phyloP scores from a whole-genome alignment of 2,113 vertebrate genomes.

The Rhagologus leucostigma region DNA sequence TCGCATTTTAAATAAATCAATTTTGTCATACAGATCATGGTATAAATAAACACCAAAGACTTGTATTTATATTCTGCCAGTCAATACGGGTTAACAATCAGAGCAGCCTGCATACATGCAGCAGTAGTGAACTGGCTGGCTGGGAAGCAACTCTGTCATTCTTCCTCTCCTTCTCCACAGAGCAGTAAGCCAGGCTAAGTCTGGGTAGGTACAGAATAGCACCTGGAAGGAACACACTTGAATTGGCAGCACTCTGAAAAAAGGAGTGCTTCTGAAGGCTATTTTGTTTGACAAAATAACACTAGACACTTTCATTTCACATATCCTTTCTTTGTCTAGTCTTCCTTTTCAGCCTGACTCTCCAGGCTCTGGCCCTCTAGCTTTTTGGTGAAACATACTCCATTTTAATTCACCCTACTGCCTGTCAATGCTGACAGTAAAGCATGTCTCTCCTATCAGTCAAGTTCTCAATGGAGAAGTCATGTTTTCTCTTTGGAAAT shows the following conservation, averaged over 20 bases:
- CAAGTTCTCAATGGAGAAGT: neutral
- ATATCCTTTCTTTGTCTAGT: neutral
- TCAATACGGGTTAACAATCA: neutral
- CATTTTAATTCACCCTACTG: neutral
- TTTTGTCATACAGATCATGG: neutral
- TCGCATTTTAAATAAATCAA: neutral
- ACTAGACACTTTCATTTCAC: neutral
- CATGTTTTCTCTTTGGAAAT: neutral
- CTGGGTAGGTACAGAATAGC: rapidly evolving
- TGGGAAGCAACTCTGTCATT: neutral
- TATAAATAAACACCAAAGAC: neutral
- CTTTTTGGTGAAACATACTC: neutral
- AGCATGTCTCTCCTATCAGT: neutral
- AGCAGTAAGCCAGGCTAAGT: neutral
- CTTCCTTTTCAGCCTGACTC: neutral
- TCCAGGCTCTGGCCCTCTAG: neutral
- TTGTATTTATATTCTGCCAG: neutral
- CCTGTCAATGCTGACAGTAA: neutral
- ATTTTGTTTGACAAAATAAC: neutral
- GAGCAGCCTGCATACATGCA: neutral
- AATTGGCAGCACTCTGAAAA: neutral
- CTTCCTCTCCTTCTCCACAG: neutral
- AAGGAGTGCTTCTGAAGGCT: neutral
- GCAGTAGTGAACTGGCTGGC: neutral
- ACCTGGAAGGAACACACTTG: neutral